These are phyloP conservation scores for Hyperoodon ampullatus DNA, from an alignment of 2,113 vertebrate genomes.

Conservation along the genomic window DNA sequence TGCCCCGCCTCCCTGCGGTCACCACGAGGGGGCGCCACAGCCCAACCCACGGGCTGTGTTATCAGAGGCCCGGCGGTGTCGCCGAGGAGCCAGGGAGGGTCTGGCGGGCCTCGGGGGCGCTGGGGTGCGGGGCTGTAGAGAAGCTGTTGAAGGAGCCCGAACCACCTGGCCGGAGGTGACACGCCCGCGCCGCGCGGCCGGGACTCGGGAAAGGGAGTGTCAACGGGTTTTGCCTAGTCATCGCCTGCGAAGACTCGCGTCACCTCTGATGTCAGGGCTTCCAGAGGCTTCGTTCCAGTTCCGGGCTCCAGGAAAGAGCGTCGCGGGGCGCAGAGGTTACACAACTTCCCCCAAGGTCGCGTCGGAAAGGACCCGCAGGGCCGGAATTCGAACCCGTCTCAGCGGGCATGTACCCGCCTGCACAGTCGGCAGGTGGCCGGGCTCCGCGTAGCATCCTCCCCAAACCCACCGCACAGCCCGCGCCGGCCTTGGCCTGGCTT, in stretches of 20 bases:
- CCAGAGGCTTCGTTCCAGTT: not conserved
- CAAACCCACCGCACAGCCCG: not conserved
- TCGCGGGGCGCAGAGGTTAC: not conserved
- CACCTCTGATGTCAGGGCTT: conserved; percentile 61
- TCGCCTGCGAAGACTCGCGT: not conserved
- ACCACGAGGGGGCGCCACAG: conserved; percentile 48
- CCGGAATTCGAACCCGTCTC: not conserved
- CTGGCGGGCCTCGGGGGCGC: not conserved
- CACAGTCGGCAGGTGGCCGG: not conserved
- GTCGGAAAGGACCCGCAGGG: not conserved
- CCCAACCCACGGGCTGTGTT: not conserved
- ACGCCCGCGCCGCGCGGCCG: not conserved
- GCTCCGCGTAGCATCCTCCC: not conserved
- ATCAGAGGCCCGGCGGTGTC: rapidly evolving
- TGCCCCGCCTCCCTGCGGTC: not conserved
- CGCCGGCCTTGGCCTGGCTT: conserved; percentile 21
- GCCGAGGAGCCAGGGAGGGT: not conserved
- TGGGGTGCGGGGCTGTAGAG: not conserved
- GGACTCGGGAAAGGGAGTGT: not conserved
- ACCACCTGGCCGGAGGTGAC: not conserved
- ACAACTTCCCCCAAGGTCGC: not conserved
- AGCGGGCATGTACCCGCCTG: rapidly evolving
- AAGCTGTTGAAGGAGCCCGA: not conserved
- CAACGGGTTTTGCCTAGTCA: conserved; percentile 5
- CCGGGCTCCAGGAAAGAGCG: conserved; percentile 11